Conservation (phyloP, 2,797 vertebrate genomes). For the Manis crassicaudata region DNA sequence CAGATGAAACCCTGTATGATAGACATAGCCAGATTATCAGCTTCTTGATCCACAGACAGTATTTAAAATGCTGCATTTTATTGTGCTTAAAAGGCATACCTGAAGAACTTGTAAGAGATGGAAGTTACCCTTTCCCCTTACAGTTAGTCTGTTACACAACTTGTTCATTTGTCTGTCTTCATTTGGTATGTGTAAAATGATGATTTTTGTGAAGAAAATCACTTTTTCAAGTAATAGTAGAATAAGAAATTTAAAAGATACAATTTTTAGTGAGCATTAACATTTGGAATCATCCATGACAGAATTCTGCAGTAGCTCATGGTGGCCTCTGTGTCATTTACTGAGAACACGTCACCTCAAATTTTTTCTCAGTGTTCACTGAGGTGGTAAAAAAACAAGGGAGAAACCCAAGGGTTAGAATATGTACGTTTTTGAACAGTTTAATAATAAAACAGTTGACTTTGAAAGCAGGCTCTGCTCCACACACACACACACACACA, state of each 20-base stretch:
- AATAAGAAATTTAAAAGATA: constrained; percentile 41
- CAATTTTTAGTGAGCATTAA: constrained; percentile 35
- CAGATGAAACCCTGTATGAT: neutral
- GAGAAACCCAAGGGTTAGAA: constrained; percentile 21
- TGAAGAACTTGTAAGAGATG: neutral
- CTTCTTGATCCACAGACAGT: neutral
- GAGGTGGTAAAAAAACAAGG: constrained; percentile 29
- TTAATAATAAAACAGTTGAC: constrained; percentile 28
- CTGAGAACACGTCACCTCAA: constrained; percentile 28
- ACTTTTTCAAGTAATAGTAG: constrained; percentile 3
- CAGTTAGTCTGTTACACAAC: neutral
- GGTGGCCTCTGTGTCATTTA: constrained; percentile 13
- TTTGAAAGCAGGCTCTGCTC: constrained; percentile 18
- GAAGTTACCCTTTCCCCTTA: neutral
- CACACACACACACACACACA: too few species aligned
- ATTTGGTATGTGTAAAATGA: neutral
- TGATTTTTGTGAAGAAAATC: neutral
- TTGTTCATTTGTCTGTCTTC: neutral
- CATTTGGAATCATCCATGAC: constrained; percentile 49
- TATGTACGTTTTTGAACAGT: neutral
- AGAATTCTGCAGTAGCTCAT: constrained; percentile 25
- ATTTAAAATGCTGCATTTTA: neutral
- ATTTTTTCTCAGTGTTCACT: constrained; percentile 51
- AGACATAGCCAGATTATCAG: neutral
- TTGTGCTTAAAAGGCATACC: neutral